Evolutionary conservation across 2,797 vertebrate genomes (phyloP).

Genomic region (Poecile montanus): DNA sequence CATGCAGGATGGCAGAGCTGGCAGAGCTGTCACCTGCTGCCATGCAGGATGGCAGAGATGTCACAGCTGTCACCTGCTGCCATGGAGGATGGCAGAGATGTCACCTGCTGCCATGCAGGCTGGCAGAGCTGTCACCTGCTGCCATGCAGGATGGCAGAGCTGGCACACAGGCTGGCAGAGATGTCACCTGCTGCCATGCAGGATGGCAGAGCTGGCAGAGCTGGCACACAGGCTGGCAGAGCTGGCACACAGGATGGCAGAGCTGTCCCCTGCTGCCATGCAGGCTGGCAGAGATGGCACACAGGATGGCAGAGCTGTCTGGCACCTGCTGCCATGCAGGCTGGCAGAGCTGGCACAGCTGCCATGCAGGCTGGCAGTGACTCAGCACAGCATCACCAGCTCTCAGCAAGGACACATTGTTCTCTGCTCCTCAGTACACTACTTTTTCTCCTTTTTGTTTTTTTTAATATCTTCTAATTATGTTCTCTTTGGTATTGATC

Average conservation of each 20-base stretch:
- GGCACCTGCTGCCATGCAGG: neutral
- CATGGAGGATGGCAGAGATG: no score
- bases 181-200: no score
- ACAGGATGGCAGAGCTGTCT: neutral
- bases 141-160: no score
- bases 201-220: no score
- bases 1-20: no score
- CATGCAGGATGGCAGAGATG: no score
- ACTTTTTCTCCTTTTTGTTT: neutral
- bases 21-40: no score
- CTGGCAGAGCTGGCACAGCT: no score
- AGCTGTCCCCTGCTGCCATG: neutral
- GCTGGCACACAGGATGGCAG: neutral
- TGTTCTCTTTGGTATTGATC: neutral
- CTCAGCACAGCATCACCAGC: neutral
- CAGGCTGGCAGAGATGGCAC: neutral
- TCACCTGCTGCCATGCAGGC: no score
- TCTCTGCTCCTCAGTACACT: neutral
- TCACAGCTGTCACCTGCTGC: no score
- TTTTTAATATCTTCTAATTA: neutral
- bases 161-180: no score
- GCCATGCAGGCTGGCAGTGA: neutral
- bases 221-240: fast-evolving
- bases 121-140: no score
- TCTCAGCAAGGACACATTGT: neutral